Percentiles rank a stretch among this genome's conserved stretches.
Evolutionary conservation across 2,888 invertebrate genomes (phyloP).

Genomic region (Spatulosminthurus flaviceps): DNA sequence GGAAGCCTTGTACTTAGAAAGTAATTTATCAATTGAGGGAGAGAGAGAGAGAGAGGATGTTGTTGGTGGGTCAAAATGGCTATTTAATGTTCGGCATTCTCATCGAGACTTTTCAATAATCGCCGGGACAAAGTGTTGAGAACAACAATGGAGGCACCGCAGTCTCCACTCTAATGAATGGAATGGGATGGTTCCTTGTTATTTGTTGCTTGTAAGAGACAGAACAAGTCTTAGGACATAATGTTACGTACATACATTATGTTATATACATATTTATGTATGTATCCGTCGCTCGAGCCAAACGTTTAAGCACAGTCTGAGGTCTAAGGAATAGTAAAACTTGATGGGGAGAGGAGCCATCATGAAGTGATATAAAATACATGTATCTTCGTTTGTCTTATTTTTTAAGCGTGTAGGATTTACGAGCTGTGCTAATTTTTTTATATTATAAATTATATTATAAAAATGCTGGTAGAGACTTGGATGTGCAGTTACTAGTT

Average conservation of each 20-base stretch:
- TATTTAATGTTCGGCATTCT: constrained; percentile 24
- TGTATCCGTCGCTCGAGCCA: constrained; percentile 4
- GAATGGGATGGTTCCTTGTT: constrained; percentile 11
- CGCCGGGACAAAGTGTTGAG: constrained; percentile 22
- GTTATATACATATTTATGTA: too few species aligned
- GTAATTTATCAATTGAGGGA: constrained; percentile 14
- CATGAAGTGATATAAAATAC: constrained; percentile 1
- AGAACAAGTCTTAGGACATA: too few species aligned
- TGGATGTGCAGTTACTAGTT: too few species aligned
- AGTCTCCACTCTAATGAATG: constrained; percentile 16
- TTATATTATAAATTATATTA: too few species aligned
- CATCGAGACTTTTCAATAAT: constrained; percentile 33
- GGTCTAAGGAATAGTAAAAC: not conserved
- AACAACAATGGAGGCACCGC: constrained; percentile 27
- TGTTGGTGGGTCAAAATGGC: constrained; percentile 11
- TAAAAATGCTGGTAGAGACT: too few species aligned
- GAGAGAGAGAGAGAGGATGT: not conserved
- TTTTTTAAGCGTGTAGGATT: too few species aligned
- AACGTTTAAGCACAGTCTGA: not conserved
- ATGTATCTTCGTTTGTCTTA: not conserved
- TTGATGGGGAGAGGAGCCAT: not conserved
- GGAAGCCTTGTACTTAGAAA: not conserved
- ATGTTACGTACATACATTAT: too few species aligned
- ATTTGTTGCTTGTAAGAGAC: not conserved
- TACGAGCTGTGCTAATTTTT: too few species aligned